Evolutionary conservation across 2,797 vertebrate species (phyloP), one percentile per base, ranked within the genome.

Genomic region (Darevskia nairensis): DNA sequence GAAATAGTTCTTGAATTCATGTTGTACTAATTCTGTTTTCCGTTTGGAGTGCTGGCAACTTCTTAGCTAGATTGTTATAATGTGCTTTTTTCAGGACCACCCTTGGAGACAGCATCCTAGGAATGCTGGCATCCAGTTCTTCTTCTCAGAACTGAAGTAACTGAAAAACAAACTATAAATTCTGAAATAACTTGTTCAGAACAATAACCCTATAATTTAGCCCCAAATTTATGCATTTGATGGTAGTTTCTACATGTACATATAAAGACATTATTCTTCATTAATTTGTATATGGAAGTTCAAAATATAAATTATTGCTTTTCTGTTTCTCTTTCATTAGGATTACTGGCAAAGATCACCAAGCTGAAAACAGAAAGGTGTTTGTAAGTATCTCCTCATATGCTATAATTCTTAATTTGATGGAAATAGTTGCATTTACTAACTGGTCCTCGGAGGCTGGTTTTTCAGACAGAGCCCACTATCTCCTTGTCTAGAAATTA

Each of bases 351-450:
- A 89, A 99, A 99, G 97, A 97, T 99, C 94, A 97, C 93, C 94
- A 99, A 98, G 94, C 92, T 99, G 95, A 99, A 99, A 95, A 98
- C 98, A 82, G 98, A 99, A 79, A 97, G 99, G 78, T 98, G 98
- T 95, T 95, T 99, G 99, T 99, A 97, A 99, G 99, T 99, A 96
- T 59, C 89, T 72, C 32, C 59, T 19, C 35, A 77, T 80, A 27
- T 59, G 27, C 13, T 25, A 66, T 61, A 55, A 61, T 85, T 15
- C n/a, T 86, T 68, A 74, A 32, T 89, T 88, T 80, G 85, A 91
- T 50, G 35, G 86, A 71, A 84, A 6, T 82, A 11, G 9, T 80
- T 88, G 44, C 55, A 74, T 23, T 86, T 85, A 89, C 39, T 0
- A 1, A 85, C n/a, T 64, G 61, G 61, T 64, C 61, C 21, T 23